These are phyloP conservation scores for Paramuricea clavata DNA, from an alignment of 92 coral and sea anemone genomes.

Conservation along the genomic window DNA sequence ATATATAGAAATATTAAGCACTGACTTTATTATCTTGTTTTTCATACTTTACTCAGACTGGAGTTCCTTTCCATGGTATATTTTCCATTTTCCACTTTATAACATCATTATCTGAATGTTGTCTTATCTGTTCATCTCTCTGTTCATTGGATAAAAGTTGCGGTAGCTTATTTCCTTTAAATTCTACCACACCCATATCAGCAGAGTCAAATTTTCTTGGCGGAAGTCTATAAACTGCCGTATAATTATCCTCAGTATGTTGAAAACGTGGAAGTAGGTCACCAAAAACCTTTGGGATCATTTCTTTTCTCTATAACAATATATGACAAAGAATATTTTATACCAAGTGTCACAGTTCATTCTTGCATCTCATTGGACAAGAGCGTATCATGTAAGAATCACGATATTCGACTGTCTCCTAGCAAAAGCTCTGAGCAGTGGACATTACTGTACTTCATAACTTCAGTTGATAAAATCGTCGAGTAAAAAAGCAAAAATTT, in stretches of 20 bases:
- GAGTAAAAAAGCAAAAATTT: too few relatives aligned
- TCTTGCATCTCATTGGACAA: too few relatives aligned
- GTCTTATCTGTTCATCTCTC: slow-evolving; percentile 76
- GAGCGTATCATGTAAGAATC: too few relatives aligned
- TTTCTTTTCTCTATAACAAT: slow-evolving; percentile 80
- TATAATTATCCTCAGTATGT: slow-evolving; percentile 75
- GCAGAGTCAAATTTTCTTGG: slow-evolving; percentile 94
- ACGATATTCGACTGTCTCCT: too few relatives aligned
- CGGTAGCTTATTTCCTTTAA: slow-evolving; percentile 85
- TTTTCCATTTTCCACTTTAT: slow-evolving; percentile 42
- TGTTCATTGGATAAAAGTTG: slow-evolving; percentile 81
- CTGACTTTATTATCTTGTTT: too few relatives aligned
- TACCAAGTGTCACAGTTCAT: too few relatives aligned
- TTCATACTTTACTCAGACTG: slow-evolving; percentile 69
- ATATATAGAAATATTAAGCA: too few relatives aligned
- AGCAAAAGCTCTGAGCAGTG: too few relatives aligned
- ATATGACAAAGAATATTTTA: background rate
- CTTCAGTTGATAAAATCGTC: too few relatives aligned
- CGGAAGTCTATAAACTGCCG: slow-evolving; percentile 90
- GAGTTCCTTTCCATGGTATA: slow-evolving; percentile 90
- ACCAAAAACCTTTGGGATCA: slow-evolving; percentile 95
- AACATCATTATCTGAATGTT: slow-evolving; percentile 30
- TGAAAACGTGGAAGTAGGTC: slow-evolving; percentile 85
- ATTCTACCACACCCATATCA: slow-evolving; percentile 95
- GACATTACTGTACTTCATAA: too few relatives aligned